Evolutionary conservation across 2,888 invertebrate species (phyloP), one percentile per base, ranked within the genome.

Genomic region (Oasisia sp.): DNA sequence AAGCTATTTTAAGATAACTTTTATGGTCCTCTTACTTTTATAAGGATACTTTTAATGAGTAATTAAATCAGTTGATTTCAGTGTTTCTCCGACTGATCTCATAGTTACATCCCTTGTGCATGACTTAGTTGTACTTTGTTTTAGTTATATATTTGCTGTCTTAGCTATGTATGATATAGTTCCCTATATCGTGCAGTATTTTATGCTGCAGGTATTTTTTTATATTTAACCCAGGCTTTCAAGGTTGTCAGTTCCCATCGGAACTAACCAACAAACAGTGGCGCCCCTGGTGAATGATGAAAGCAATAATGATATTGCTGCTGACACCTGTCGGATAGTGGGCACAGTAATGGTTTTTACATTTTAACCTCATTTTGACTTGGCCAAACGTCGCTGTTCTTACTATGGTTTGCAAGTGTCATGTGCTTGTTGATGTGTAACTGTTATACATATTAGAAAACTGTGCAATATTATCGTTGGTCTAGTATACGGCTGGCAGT

Each of bases 201-300:
- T 74, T 74, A 74, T 74, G 74, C 74, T 74, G 74, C 74, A 74
- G 27, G 74, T 74, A 74, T 74, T 74, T 74, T 74, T 74, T 74
- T 74, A 74, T 74, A 74, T 74, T 74, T n/a, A 74, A 19, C n/a
- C 74, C 74, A 74, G 74, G 74, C 74, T 74, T 74, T 74, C n/a
- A 74, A 74, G 27, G n/a, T 74, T 27, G 14, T 50, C 50, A 50
- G 9, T 50, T 50, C 50, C 50, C 9, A 14, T 50, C 1, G 27
- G 74, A 74, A 27, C 74, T 74, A 27, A 74, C 74, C 74, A 74
- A 74, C 74, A 74, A n/a, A 74, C 27, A 74, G 74, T 74, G 74
- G 74, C 74, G 74, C 74, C 14, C 74, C 74, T 74, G 74, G 74
- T 74, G 74, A 74, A 74, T 74, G 74, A 74, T 74, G 74, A 27